A percentile compares a stretch with the other conserved stretches of the same genome.
These are phyloP conservation scores for Aegithalos caudatus DNA, from an alignment of 2,113 vertebrate genomes.

Conservation along the genomic window DNA sequence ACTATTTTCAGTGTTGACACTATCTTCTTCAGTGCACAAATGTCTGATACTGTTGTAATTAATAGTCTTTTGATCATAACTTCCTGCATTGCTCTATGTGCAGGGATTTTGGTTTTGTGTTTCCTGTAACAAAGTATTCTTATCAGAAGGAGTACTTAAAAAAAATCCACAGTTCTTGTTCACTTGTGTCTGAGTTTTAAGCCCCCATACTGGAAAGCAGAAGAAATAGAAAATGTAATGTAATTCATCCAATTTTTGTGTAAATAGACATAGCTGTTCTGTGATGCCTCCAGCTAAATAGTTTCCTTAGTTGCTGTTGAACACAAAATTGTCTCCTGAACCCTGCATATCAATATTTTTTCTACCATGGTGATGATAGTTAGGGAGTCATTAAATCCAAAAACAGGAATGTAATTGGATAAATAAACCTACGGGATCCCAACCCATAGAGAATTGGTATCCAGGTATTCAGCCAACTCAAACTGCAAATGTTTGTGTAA, in stretches of 20 bases:
- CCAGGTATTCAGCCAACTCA: conserved; percentile 61
- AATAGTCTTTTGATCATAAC: neutral
- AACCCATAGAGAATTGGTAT: conserved; percentile 35
- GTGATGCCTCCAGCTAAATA: neutral
- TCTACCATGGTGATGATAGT: conserved; percentile 39
- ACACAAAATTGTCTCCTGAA: conserved; percentile 30
- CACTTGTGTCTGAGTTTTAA: neutral
- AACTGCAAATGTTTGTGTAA: conserved; percentile 67
- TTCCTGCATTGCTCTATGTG: accelerated
- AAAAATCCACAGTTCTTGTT: neutral
- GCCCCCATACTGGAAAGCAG: neutral
- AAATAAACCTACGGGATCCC: conserved; percentile 68
- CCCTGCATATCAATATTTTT: conserved; percentile 56
- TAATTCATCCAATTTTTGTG: neutral
- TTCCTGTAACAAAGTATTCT: neutral
- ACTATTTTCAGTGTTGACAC: neutral
- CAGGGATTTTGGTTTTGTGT: neutral
- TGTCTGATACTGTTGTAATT: neutral
- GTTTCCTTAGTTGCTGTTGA: neutral
- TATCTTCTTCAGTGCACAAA: neutral
- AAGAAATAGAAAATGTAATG: neutral
- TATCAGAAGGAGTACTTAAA: neutral
- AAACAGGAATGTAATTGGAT: conserved; percentile 50
- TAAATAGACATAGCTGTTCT: neutral
- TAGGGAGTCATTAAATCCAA: conserved; percentile 43